Percentiles rank a stretch among this genome's conserved stretches.
These are phyloP conservation scores for Cottus gobio DNA, from an alignment of 2,113 vertebrate species.

Conservation along the genomic window DNA sequence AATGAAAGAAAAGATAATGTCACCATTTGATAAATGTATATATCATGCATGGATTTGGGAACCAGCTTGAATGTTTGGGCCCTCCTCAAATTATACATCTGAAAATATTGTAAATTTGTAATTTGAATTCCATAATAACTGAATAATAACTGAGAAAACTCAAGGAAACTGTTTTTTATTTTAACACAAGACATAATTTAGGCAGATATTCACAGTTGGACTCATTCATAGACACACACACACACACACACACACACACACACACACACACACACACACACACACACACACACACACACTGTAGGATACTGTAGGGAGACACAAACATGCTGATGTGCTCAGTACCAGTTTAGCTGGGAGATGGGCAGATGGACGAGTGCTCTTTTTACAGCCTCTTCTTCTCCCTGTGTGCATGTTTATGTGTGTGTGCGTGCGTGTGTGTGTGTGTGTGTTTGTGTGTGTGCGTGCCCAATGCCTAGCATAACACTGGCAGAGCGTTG, in stretches of 20 bases:
- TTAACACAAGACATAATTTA: neutral
- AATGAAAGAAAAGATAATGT: neutral
- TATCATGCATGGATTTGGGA: neutral
- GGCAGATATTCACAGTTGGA: conserved; percentile 6
- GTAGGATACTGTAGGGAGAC: conserved; percentile 44
- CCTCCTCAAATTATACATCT: neutral
- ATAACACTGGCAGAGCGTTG: conserved; percentile 51
- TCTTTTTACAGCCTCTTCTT: conserved; percentile 71
- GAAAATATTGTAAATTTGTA: neutral
- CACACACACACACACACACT: conserved; percentile 6
- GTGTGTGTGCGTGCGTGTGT: conserved; percentile 6
- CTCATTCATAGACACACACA: neutral
- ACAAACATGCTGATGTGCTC: conserved; percentile 58
- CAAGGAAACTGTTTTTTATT: neutral
- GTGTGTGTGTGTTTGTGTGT: conserved; percentile 19
- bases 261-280: conserved; percentile 3
- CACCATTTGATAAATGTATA: neutral
- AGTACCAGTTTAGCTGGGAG: conserved; percentile 41
- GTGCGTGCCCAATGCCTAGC: conserved; percentile 37
- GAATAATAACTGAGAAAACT: neutral
- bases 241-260: conserved; percentile 3
- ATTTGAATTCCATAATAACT: neutral
- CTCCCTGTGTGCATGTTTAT: conserved; percentile 34
- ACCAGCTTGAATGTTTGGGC: neutral
- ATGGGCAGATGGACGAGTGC: conserved; percentile 72